Percentiles rank a stretch among this genome's conserved stretches.
These are phyloP conservation scores for Orchestes rusci DNA, from an alignment of 2,888 invertebrate genomes.

Conservation along the genomic window DNA sequence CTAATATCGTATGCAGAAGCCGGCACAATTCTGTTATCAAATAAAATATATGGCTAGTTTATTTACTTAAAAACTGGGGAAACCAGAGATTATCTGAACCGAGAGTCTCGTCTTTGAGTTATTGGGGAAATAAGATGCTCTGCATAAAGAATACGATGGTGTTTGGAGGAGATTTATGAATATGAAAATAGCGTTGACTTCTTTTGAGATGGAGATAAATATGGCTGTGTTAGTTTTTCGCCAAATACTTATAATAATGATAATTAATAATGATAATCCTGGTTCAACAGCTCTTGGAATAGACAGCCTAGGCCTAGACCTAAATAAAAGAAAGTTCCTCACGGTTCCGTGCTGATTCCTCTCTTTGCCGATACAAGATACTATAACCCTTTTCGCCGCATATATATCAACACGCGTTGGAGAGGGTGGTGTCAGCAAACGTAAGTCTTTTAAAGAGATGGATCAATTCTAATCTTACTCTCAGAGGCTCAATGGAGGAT, in stretches of 20 bases:
- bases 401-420: no score
- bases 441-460: no score
- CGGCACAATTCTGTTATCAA: slow-evolving; percentile 32
- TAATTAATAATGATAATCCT: neutral
- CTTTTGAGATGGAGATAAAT: neutral
- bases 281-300: no score
- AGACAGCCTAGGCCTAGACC: no score
- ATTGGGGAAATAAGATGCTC: slow-evolving; percentile 20
- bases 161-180: slow-evolving; percentile 13
- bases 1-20: slow-evolving; percentile 32
- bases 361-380: no score
- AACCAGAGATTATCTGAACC: slow-evolving; percentile 20
- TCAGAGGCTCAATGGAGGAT: no score
- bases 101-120: slow-evolving; percentile 17
- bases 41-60: slow-evolving; percentile 35
- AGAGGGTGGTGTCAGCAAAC: no score
- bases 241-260: neutral
- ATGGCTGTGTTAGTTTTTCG: neutral
- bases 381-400: no score
- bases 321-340: no score
- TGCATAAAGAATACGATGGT: slow-evolving; percentile 18
- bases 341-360: no score
- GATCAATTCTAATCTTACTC: no score
- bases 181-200: slow-evolving; percentile 5
- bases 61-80: slow-evolving; percentile 29